These are phyloP conservation scores for Phrixothrix hirtus DNA, from an alignment of 2,888 invertebrate genomes.

Conservation along the genomic window DNA sequence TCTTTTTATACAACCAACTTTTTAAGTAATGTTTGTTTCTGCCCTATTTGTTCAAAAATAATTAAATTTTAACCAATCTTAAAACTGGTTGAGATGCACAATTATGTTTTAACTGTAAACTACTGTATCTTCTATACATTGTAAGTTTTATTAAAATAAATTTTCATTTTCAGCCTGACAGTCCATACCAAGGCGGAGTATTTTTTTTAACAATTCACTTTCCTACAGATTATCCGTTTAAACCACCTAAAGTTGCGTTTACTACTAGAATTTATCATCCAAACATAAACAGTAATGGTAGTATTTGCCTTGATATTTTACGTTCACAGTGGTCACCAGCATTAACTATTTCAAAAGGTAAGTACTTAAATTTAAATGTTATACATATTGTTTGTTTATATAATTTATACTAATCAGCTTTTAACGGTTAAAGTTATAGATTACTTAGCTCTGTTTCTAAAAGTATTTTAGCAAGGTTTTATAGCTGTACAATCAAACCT, in stretches of 20 bases:
- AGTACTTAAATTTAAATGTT: constrained; percentile 28
- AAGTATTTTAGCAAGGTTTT: no score
- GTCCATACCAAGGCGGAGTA: constrained; percentile 99
- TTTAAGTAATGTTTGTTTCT: no score
- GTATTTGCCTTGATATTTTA: constrained; percentile 99
- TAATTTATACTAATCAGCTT: not conserved
- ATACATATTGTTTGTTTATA: no score
- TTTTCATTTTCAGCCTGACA: constrained; percentile 83
- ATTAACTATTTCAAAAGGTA: constrained; percentile 99
- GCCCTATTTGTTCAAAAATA: no score
- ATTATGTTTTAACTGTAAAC: no score
- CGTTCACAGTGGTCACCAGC: constrained; percentile 99
- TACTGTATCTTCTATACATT: no score
- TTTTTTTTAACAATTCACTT: constrained; percentile 99
- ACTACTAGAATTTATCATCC: constrained; percentile 99
- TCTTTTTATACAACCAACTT: no score
- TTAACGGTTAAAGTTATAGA: not conserved
- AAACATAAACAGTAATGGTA: constrained; percentile 99
- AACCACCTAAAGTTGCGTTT: constrained; percentile 99
- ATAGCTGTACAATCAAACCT: no score
- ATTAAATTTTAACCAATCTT: no score
- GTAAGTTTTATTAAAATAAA: constrained; percentile 1
- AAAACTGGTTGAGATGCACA: no score
- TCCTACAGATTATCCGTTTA: constrained; percentile 99
- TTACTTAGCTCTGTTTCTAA: not conserved